These are phyloP conservation scores for Decapterus maruadsi DNA, from an alignment of 2,797 vertebrate genomes.

Conservation along the genomic window DNA sequence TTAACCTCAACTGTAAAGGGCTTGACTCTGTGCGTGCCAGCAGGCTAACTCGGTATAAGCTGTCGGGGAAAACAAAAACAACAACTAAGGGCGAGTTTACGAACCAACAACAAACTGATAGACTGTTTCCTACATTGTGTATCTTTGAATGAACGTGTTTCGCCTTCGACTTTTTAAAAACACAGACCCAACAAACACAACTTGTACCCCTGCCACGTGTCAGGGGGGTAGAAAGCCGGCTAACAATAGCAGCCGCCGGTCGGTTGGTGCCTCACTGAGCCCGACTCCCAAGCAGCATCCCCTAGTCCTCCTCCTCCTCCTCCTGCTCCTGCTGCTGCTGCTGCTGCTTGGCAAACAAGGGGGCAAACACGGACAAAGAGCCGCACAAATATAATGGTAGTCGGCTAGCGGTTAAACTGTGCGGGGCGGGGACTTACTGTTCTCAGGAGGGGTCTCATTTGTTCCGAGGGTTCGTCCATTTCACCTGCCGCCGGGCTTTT, in stretches of 20 bases:
- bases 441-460: conserved; percentile 80
- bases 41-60: conserved; percentile 35
- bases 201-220: conserved; percentile 66
- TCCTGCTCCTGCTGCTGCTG: no score
- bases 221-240: conserved; percentile 71
- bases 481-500: conserved; percentile 42
- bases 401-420: conserved; percentile 8
- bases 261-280: conserved; percentile 47
- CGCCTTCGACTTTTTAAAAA: not conserved
- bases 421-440: conserved; percentile 70
- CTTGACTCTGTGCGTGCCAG: conserved; percentile 8
- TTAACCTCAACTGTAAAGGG: not conserved
- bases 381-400: not conserved
- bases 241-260: conserved; percentile 75
- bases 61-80: not conserved
- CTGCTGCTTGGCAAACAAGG: conserved; percentile 49
- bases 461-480: conserved; percentile 78
- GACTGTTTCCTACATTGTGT: fast-evolving
- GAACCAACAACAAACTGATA: not conserved
- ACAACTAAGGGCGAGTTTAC: not conserved
- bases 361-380: conserved; percentile 65
- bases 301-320: conserved; percentile 28
- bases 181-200: conserved; percentile 9
- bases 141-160: not conserved
- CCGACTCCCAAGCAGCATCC: conserved; percentile 71